Evolutionary conservation across 2,113 vertebrate genomes (phyloP).

Genomic region (Dromaius novaehollandiae): DNA sequence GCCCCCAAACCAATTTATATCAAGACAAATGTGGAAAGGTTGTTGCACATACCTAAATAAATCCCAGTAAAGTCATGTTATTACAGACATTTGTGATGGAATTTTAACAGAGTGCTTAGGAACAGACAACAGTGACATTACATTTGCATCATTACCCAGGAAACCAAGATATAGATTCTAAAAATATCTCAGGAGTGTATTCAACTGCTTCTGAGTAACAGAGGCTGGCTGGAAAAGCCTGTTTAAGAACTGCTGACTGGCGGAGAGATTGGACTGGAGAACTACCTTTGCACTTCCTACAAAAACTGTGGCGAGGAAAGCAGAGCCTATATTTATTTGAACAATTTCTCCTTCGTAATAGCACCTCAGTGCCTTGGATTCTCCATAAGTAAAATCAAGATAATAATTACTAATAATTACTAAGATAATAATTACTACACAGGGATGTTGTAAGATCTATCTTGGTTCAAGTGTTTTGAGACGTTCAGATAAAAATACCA

Average conservation of each 20-base stretch:
- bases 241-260: background rate
- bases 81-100: background rate
- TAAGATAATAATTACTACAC: background rate
- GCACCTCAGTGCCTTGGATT: background rate
- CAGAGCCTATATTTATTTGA: background rate
- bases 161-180: background rate
- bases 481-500: background rate
- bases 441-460: background rate
- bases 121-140: background rate
- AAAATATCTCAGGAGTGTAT: background rate
- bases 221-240: background rate
- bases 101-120: background rate
- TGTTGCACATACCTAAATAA: background rate
- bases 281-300: background rate
- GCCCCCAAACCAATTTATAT: background rate
- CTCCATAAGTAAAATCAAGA: background rate
- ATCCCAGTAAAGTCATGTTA: background rate
- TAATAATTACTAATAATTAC: background rate
- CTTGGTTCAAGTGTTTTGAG: background rate
- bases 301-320: background rate
- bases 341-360: background rate
- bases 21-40: background rate
- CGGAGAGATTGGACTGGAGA: background rate
- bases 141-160: background rate
- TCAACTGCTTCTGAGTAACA: background rate